A percentile compares a stretch with the other conserved stretches of the same genome.
Conservation (phyloP, 2,888 invertebrate species). For the Tetragonula carbonaria region DNA sequence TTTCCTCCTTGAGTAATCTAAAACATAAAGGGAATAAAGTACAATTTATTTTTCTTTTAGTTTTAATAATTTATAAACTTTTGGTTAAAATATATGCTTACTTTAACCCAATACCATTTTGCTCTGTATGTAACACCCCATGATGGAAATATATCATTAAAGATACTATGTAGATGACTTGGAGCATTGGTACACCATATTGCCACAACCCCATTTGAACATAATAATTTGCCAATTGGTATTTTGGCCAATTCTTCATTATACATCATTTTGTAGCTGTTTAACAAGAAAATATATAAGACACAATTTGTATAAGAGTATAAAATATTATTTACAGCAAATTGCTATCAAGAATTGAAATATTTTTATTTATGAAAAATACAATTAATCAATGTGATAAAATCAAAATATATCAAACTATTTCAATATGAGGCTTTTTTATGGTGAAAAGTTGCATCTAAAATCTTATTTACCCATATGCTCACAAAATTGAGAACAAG, state of each 20-base stretch:
- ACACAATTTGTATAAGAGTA: slow-evolving; percentile 5
- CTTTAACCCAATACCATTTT: slow-evolving; percentile 96
- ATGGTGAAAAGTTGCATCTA: slow-evolving; percentile 59
- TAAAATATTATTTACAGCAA: slow-evolving; percentile 10
- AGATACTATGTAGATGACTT: slow-evolving; percentile 88
- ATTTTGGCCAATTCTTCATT: slow-evolving; percentile 90
- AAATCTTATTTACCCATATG: slow-evolving; percentile 63
- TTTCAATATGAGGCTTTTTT: slow-evolving; percentile 29
- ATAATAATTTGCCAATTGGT: slow-evolving; percentile 88
- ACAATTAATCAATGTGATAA: not conserved
- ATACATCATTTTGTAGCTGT: slow-evolving; percentile 92
- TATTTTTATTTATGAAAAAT: not conserved
- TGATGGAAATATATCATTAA: slow-evolving; percentile 89
- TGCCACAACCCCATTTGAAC: slow-evolving; percentile 88
- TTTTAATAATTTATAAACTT: not conserved
- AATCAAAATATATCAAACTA: slow-evolving; percentile 19
- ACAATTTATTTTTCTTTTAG: not conserved
- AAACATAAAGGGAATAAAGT: slow-evolving; percentile 2
- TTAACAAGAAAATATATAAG: slow-evolving; percentile 38
- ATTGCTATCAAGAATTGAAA: slow-evolving; percentile 3
- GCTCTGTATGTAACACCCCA: slow-evolving; percentile 91
- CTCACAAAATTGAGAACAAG: slow-evolving; percentile 59
- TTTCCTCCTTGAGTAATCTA: slow-evolving; percentile 89
- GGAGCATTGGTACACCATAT: slow-evolving; percentile 97
- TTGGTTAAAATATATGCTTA: slow-evolving; percentile 76